Evolutionary conservation across 2,797 vertebrate species (phyloP).

Genomic region (Chelon labrosus): DNA sequence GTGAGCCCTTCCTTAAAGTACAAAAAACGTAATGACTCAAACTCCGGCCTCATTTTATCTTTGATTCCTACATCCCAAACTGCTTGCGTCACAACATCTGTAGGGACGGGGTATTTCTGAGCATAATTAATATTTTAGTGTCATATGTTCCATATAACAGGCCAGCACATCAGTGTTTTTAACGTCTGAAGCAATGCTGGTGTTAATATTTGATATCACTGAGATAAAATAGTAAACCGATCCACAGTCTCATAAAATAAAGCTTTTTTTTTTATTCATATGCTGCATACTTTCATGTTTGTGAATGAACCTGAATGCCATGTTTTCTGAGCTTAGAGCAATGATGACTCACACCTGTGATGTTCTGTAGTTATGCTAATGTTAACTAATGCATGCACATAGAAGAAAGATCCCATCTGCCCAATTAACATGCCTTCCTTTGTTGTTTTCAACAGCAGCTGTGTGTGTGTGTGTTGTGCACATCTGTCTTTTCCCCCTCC

Average conservation of each 20-base stretch:
- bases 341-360: constrained; percentile 73
- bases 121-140: not conserved
- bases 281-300: constrained; percentile 43
- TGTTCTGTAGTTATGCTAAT: constrained; percentile 80
- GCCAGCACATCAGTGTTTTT: not conserved
- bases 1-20: constrained; percentile 6
- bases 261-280: not conserved
- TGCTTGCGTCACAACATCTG: not conserved
- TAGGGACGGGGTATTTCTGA: not conserved
- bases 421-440: constrained; percentile 72
- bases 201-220: not conserved
- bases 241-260: not conserved
- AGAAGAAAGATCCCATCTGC: constrained; percentile 79
- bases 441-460: constrained; percentile 68
- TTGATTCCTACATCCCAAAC: not conserved
- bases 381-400: constrained; percentile 69
- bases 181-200: not conserved
- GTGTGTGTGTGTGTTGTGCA: constrained; percentile 27
- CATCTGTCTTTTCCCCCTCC: constrained; percentile 42
- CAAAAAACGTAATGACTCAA: constrained; percentile 10
- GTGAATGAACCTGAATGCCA: constrained; percentile 50
- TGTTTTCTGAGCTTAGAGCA: constrained; percentile 44
- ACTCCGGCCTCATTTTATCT: constrained; percentile 4
- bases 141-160: not conserved
- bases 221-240: not conserved